A percentile compares a stretch with the other conserved stretches of the same genome.
Conservation (phyloP, 2,797 vertebrate species). For the Vultur gryphus region DNA sequence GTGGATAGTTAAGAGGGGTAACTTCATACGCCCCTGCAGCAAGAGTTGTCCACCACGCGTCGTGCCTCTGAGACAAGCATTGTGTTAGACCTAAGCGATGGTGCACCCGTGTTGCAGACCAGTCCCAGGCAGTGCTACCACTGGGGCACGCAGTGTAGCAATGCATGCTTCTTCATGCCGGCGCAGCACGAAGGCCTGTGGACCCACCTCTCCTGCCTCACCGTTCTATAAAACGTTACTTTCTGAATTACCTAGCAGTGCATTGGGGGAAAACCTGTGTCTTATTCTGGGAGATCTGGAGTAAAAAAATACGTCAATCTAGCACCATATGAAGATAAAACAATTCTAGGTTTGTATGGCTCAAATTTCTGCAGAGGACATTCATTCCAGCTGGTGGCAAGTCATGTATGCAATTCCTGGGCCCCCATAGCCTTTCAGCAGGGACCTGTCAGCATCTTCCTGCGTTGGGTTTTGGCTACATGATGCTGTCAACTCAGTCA, state of each 20-base stretch:
- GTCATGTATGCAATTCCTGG: not conserved
- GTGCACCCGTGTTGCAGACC: not conserved
- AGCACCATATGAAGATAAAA: not conserved
- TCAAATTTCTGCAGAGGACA: not conserved
- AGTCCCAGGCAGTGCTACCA: not conserved
- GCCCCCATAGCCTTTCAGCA: not conserved
- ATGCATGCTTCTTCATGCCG: accelerated
- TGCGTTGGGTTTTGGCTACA: not conserved
- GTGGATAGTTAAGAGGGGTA: not conserved
- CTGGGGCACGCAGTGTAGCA: not conserved
- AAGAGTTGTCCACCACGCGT: not conserved
- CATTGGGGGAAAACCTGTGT: not conserved
- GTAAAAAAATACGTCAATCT: not conserved
- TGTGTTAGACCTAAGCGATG: not conserved
- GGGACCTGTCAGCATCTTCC: not conserved
- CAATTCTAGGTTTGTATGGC: not conserved
- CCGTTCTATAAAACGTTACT: accelerated
- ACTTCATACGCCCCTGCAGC: not conserved
- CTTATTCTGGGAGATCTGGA: not conserved
- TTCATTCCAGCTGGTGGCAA: not conserved
- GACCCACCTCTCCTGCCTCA: not conserved
- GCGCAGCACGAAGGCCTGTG: not conserved
- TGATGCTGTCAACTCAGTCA: not conserved
- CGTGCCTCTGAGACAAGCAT: not conserved
- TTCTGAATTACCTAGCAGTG: not conserved